These are phyloP conservation scores for Callithrix jacchus DNA, from an alignment of 2,113 vertebrate genomes.

Conservation along the genomic window DNA sequence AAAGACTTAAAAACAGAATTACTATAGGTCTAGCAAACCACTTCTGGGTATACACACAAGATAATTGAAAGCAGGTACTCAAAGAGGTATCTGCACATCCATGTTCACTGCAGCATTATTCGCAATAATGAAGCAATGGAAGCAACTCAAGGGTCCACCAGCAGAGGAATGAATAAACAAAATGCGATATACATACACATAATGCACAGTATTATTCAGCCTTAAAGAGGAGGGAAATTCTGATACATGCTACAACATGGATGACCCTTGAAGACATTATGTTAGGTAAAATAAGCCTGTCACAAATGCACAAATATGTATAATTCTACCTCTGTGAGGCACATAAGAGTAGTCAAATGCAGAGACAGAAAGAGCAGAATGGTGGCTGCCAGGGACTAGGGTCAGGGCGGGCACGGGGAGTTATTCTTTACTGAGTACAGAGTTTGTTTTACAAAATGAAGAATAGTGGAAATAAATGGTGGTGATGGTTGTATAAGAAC, in stretches of 20 bases:
- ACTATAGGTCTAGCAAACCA: background rate
- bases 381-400: background rate
- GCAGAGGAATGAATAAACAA: background rate
- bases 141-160: background rate
- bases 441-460: background rate
- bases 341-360: background rate
- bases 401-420: background rate
- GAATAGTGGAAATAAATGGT: background rate
- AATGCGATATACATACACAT: background rate
- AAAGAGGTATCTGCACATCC: background rate
- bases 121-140: background rate
- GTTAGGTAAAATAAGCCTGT: background rate
- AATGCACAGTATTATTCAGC: background rate
- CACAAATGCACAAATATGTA: background rate
- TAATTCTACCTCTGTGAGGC: background rate
- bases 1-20: background rate
- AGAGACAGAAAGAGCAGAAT: background rate
- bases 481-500: background rate
- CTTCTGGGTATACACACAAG: background rate
- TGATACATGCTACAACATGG: background rate
- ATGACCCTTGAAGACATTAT: background rate
- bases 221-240: background rate
- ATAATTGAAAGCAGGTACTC: background rate
- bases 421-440: background rate
- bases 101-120: background rate